Conservation (phyloP, 2,113 vertebrate species). For the Mohoua ochrocephala region DNA sequence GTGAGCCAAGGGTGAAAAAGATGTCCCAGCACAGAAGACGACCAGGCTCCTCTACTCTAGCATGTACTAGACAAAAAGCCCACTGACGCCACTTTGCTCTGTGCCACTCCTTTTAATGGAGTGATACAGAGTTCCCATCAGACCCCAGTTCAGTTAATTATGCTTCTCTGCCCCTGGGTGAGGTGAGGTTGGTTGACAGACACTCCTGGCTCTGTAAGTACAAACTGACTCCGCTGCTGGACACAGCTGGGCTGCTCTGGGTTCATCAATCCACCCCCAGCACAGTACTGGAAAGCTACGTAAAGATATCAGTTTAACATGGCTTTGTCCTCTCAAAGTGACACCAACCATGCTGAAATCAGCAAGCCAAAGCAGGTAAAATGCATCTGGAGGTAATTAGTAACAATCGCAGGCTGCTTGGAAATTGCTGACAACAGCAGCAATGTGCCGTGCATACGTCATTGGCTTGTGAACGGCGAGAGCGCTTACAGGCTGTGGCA, state of each 20-base stretch:
- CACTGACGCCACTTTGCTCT: not conserved
- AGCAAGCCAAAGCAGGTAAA: constrained; percentile 47
- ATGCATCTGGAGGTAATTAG: constrained; percentile 75
- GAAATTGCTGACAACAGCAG: constrained; percentile 71
- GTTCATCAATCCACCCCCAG: not conserved
- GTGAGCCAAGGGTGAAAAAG: not conserved
- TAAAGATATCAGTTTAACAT: not conserved
- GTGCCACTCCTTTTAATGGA: not conserved
- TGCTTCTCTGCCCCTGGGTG: not conserved
- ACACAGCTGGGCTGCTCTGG: not conserved
- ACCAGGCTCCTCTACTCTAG: not conserved
- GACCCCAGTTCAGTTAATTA: not conserved
- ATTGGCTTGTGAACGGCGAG: constrained; percentile 56
- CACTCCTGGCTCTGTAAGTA: not conserved
- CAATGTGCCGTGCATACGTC: constrained; percentile 35
- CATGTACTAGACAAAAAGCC: not conserved
- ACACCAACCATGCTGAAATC: constrained; percentile 30
- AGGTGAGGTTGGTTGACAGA: not conserved
- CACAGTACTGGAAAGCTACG: not conserved
- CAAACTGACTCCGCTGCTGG: not conserved
- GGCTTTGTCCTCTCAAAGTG: constrained; percentile 39
- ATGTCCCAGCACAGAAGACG: not conserved
- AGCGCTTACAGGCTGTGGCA: constrained; percentile 46
- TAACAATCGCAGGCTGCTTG: constrained; percentile 64
- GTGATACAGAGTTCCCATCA: rapidly evolving